phyloP scores from a whole-genome alignment of 2,113 vertebrate species.

The Gadus chalcogrammus region DNA sequence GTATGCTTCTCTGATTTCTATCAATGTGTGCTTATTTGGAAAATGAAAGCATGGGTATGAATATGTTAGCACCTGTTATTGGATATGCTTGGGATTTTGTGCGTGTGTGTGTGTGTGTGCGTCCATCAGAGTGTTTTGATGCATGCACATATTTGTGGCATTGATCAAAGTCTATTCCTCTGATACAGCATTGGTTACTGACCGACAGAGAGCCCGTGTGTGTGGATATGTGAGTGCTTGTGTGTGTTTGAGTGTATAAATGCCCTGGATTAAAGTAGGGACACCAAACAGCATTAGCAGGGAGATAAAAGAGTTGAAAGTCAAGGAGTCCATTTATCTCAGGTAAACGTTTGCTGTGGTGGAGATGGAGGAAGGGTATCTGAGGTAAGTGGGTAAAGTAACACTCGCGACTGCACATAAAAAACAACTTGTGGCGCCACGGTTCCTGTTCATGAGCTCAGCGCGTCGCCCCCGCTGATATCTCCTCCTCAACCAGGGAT shows the following conservation, averaged over 20 bases:
- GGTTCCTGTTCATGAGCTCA: not conserved
- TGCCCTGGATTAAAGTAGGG: not conserved
- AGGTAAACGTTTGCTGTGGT: slow-evolving; percentile 24
- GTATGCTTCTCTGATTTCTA: slow-evolving; percentile 14
- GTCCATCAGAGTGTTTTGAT: not conserved
- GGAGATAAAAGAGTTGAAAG: not conserved
- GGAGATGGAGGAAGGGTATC: not conserved
- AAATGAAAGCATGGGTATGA: slow-evolving; percentile 26
- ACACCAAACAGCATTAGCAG: not conserved
- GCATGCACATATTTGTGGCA: slow-evolving; percentile 21
- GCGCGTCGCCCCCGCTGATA: too few relatives aligned
- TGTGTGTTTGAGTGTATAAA: slow-evolving; percentile 1
- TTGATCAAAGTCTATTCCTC: slow-evolving; percentile 60
- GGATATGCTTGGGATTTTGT: not conserved
- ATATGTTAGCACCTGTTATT: not conserved
- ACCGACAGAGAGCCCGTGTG: slow-evolving; percentile 39
- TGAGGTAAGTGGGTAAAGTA: slow-evolving; percentile 9
- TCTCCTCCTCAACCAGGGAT: too few relatives aligned
- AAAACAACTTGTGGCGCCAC: not conserved
- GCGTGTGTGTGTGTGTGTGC: slow-evolving; percentile 12
- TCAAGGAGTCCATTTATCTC: slow-evolving; percentile 17
- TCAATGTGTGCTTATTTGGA: slow-evolving; percentile 26
- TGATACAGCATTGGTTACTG: slow-evolving; percentile 46
- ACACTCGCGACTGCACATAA: slow-evolving; percentile 8
- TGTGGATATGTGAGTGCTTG: slow-evolving; percentile 11